Base-by-base conservation (phyloP, 2,888 invertebrate genomes). In the Alentia gelatinosa region DNA sequence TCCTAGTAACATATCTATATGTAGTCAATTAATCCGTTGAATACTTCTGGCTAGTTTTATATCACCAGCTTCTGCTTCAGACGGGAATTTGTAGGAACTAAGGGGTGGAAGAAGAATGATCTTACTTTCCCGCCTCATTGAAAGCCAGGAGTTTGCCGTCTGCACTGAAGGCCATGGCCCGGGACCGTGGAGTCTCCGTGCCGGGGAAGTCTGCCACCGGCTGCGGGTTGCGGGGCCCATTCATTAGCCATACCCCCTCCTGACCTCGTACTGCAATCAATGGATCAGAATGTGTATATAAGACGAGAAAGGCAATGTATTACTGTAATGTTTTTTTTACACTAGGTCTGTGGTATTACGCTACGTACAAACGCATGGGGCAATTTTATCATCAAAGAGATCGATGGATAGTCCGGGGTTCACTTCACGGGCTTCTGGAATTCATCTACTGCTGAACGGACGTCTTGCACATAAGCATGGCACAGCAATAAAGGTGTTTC, bases 101-200 rank as follows among this genome's bases (percentile, higher is more conserved):
- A n/a, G n/a, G n/a, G n/a, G n/a, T n/a, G n/a, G n/a, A n/a, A n/a
- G n/a, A n/a, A n/a, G n/a, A 56, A 56, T 37, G 30, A n/a, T 37
- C 90, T 91, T 89, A 92, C 92, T 68, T 90, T 15, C 42, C 30
- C 19, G 91, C 91, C 84, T 91, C 91, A 40, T 89, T 91, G 50
- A 83, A 92, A 26, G 91, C 92, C 26, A 92, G 89, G 33, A 91
- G 33, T 4, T 84, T 37, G 4, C 92, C 92, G 68, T 92, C 91
- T 15, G 35, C 33, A 39, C 91, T 92, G 79, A 91, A 92, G 35
- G 91, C 56, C 89, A 92, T 79, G 23, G 50, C 50, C 15, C 90
- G 42, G 33, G 56, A 89, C 84, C 42, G 42, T 75, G 42, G 42
- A 63, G 37, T 39, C 75, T 89, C 47, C 4, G 89, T 42, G 15